Conservation (phyloP, 2,797 vertebrate genomes). For the Danionella dracula region DNA sequence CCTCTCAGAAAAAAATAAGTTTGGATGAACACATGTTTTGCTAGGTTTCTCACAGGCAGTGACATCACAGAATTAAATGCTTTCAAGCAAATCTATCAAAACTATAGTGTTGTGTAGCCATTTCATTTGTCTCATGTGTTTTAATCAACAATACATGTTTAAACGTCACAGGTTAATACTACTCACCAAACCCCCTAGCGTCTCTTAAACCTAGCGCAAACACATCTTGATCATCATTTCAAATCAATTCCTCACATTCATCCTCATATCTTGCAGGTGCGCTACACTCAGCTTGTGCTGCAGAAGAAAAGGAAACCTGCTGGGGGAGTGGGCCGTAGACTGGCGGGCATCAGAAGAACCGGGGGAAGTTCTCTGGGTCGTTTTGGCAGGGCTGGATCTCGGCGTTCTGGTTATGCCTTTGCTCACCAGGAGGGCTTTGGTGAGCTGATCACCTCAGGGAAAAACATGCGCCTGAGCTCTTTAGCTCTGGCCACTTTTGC, state of each 20-base stretch:
- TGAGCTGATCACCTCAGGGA: constrained; percentile 91
- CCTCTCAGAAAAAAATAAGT: no score
- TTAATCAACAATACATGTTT: no score
- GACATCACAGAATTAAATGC: no score
- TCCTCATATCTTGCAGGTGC: constrained; percentile 73
- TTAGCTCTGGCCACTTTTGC: constrained; percentile 77
- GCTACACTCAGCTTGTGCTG: constrained; percentile 83
- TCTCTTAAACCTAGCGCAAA: no score
- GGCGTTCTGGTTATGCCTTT: constrained; percentile 88
- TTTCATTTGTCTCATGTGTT: no score
- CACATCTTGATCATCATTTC: no score
- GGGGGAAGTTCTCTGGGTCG: constrained; percentile 71
- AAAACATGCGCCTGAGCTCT: constrained; percentile 91
- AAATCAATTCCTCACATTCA: neutral
- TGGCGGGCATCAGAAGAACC: constrained; percentile 48
- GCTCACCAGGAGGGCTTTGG: constrained; percentile 93
- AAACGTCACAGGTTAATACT: no score
- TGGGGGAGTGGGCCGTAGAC: constrained; percentile 54
- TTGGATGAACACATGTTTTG: no score
- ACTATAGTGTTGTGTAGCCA: no score
- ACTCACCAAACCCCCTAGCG: no score
- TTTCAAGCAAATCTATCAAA: no score
- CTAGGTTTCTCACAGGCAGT: no score
- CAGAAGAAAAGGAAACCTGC: constrained; percentile 81
- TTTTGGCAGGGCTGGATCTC: constrained; percentile 66